Conservation (phyloP, 2,797 vertebrate genomes). For the Pantherophis vulpinus region DNA sequence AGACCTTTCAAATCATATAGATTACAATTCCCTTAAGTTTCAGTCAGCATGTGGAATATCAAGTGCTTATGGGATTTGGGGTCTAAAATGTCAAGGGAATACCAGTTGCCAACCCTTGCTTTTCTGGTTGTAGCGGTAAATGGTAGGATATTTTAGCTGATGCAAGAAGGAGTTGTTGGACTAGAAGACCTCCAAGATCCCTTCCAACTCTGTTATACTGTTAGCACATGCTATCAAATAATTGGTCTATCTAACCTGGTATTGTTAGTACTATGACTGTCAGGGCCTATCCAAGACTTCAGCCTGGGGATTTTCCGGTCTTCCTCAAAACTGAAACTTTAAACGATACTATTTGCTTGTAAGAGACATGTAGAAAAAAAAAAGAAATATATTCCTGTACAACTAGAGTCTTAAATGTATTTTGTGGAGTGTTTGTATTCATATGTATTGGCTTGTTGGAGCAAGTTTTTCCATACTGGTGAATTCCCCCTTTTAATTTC, state of each 20-base stretch:
- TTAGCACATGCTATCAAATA: background rate
- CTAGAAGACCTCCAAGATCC: background rate
- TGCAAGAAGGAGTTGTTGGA: background rate
- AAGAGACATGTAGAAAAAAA: background rate
- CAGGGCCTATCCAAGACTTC: background rate
- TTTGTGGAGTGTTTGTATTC: background rate
- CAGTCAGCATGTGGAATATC: background rate
- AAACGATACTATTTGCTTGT: background rate
- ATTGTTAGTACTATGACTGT: background rate
- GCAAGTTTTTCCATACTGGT: background rate
- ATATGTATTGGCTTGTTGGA: background rate
- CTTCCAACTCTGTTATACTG: background rate
- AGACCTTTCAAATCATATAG: background rate
- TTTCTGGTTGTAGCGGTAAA: background rate
- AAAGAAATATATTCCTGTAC: background rate
- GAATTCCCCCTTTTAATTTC: background rate
- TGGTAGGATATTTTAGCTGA: background rate
- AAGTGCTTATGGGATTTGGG: background rate
- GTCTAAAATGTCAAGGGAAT: background rate
- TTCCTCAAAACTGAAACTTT: background rate
- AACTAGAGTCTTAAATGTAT: background rate
- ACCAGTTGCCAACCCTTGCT: background rate
- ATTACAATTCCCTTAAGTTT: background rate
- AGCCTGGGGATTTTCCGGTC: background rate
- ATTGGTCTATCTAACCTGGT: background rate